Conservation (phyloP, 2,113 vertebrate species). For the Myrmophylax atrothorax region DNA sequence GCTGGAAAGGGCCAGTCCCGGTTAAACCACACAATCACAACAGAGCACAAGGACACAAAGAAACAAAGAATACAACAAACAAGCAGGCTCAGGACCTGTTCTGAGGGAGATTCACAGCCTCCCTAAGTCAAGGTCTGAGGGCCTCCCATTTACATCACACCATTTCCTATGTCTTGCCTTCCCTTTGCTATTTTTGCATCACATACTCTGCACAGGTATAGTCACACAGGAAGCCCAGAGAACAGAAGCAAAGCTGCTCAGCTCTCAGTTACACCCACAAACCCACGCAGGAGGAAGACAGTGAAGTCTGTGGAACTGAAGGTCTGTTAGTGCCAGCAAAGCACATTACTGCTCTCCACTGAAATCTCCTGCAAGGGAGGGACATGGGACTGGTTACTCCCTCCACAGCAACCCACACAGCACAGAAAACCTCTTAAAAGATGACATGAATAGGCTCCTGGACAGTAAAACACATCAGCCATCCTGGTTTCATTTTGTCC, state of each 20-base stretch:
- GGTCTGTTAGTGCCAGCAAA: not conserved
- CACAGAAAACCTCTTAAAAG: not conserved
- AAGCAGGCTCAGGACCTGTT: not conserved
- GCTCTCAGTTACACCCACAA: not conserved
- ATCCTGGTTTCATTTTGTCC: not conserved
- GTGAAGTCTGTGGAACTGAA: not conserved
- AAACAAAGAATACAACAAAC: not conserved
- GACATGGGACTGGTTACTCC: not conserved
- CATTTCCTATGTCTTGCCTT: not conserved
- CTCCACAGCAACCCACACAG: not conserved
- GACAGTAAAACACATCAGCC: not conserved
- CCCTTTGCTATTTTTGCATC: not conserved
- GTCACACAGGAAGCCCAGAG: not conserved
- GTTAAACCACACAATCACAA: not conserved
- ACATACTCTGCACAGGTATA: not conserved
- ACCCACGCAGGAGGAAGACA: not conserved
- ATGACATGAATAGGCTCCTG: not conserved
- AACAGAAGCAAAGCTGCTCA: not conserved
- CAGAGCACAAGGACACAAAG: not conserved
- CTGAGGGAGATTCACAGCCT: not conserved
- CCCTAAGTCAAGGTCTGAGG: accelerated
- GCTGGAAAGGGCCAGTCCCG: not conserved
- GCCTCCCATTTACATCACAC: not conserved
- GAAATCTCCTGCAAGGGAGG: not conserved
- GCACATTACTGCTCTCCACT: not conserved